Evolutionary conservation across 2,888 invertebrate genomes (phyloP).

Genomic region (Furcula furcula): DNA sequence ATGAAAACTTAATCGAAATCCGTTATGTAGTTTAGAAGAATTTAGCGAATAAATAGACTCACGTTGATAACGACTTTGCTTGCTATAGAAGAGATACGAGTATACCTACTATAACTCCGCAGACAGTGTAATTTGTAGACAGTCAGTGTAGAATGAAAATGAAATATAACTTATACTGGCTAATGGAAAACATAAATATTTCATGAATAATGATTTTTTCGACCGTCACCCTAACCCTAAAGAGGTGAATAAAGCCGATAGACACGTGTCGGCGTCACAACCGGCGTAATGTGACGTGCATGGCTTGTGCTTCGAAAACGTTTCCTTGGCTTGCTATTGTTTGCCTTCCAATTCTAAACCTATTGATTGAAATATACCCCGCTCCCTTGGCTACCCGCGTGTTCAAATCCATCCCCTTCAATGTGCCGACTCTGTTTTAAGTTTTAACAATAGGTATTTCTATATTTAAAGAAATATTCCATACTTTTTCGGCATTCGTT

Average conservation of each 20-base stretch:
- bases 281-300: constrained; percentile 25
- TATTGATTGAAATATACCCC: constrained; percentile 65
- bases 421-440: constrained; percentile 22
- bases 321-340: constrained; percentile 41
- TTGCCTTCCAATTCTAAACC: constrained; percentile 40
- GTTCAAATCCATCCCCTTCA: constrained; percentile 53
- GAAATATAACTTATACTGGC: constrained; percentile 11
- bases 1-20: too few species aligned
- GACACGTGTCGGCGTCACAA: constrained; percentile 40
- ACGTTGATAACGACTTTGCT: too few species aligned
- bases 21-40: too few species aligned
- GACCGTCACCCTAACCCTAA: constrained; percentile 32
- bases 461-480: too few species aligned
- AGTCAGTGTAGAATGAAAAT: constrained; percentile 10
- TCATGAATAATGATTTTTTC: constrained; percentile 26
- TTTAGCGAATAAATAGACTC: too few species aligned
- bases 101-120: too few species aligned
- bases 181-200: constrained; percentile 17
- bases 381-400: constrained; percentile 28
- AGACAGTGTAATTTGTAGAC: too few species aligned
- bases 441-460: too few species aligned
- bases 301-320: constrained; percentile 34
- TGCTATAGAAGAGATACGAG: too few species aligned
- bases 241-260: constrained; percentile 41
- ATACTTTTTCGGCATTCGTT: too few species aligned